These are phyloP conservation scores for Manis javanica DNA, from an alignment of 2,797 vertebrate species.

Conservation along the genomic window DNA sequence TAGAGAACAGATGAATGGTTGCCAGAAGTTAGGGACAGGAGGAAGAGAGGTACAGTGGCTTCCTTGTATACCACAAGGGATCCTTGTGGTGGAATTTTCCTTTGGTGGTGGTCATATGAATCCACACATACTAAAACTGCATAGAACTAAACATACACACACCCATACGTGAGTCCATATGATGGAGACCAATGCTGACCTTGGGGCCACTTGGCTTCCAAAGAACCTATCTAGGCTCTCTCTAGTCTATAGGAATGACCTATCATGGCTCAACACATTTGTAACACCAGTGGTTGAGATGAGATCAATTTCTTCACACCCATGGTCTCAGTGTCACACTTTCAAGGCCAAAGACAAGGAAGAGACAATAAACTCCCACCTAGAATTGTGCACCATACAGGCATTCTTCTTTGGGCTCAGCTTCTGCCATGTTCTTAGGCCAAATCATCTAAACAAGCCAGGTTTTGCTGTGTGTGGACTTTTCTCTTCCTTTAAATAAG, in stretches of 20 bases:
- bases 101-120: background rate
- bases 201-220: background rate
- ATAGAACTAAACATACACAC: background rate
- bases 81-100: background rate
- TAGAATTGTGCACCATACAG: fast-evolving
- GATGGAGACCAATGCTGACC: background rate
- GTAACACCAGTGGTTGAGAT: background rate
- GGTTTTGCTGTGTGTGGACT: constrained; percentile 56
- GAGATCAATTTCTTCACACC: background rate
- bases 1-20: background rate
- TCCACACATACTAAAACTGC: background rate
- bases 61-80: background rate
- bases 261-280: background rate
- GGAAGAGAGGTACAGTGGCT: background rate
- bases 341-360: background rate
- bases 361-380: background rate
- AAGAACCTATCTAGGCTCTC: background rate
- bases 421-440: background rate
- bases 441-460: constrained; percentile 41
- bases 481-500: constrained; percentile 71
- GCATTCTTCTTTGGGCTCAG: background rate
- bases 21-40: background rate
- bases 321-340: background rate
- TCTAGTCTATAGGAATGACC: background rate
- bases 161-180: background rate